Conservation (phyloP, 2,113 vertebrate genomes). For the Monopterus albus region DNA sequence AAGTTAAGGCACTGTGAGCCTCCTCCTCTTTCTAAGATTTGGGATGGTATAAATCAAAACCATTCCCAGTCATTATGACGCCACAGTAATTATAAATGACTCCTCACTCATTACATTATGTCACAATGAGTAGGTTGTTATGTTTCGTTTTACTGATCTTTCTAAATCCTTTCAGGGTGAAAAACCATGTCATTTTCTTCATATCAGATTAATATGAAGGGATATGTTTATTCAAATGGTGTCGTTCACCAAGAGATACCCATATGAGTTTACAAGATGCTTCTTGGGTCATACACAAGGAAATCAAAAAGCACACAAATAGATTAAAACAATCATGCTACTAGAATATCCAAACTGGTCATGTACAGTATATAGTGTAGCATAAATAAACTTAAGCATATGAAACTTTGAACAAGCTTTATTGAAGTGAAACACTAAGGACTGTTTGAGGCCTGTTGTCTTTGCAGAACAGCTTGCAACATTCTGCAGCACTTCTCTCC, state of each 20-base stretch:
- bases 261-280: too few species aligned
- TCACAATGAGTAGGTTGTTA: slow-evolving; percentile 3
- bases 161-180: not conserved
- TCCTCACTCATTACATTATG: slow-evolving; percentile 20
- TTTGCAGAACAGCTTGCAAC: not conserved
- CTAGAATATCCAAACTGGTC: not conserved
- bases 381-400: not conserved
- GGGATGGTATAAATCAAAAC: not conserved
- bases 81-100: slow-evolving; percentile 2
- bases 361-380: too few species aligned
- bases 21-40: slow-evolving; percentile 3
- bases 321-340: not conserved
- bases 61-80: slow-evolving; percentile 8
- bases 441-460: not conserved
- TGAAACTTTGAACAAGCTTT: not conserved
- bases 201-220: too few species aligned
- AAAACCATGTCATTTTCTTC: not conserved
- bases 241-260: too few species aligned
- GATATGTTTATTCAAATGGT: too few species aligned
- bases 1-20: not conserved
- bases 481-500: not conserved
- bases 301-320: too few species aligned
- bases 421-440: not conserved
- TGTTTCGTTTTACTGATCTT: not conserved
- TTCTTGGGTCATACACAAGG: too few species aligned